Conservation (phyloP, 2,888 invertebrate species). For the Cephus sareptanus region DNA sequence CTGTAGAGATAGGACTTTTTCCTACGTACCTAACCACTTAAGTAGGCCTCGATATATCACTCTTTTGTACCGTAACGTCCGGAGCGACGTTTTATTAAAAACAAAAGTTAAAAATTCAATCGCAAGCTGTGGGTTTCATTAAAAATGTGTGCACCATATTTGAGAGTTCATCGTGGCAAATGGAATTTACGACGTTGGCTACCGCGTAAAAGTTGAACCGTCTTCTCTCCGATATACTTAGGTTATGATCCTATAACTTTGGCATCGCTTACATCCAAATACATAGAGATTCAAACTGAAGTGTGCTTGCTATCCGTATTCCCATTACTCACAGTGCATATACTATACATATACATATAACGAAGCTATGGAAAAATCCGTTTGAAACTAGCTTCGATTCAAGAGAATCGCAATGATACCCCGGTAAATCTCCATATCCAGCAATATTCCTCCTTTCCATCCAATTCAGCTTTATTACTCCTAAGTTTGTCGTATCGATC, state of each 20-base stretch:
- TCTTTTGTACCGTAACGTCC: neutral
- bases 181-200: neutral
- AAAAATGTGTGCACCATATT: neutral
- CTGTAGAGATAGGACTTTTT: neutral
- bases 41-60: neutral
- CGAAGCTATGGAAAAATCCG: neutral
- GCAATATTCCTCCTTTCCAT: neutral
- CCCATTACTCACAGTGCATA: neutral
- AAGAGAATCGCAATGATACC: neutral
- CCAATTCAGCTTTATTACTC: neutral
- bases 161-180: neutral
- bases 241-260: neutral
- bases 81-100: neutral
- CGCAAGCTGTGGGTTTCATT: neutral
- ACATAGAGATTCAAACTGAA: neutral
- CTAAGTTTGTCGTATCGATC: neutral
- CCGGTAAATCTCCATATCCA: neutral
- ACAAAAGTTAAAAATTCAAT: neutral
- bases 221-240: neutral
- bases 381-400: neutral
- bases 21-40: neutral
- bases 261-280: neutral
- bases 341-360: neutral
- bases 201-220: neutral
- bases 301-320: neutral